phyloP scores from a whole-genome alignment of 2,113 vertebrate genomes.

The Erythrocebus patas region DNA sequence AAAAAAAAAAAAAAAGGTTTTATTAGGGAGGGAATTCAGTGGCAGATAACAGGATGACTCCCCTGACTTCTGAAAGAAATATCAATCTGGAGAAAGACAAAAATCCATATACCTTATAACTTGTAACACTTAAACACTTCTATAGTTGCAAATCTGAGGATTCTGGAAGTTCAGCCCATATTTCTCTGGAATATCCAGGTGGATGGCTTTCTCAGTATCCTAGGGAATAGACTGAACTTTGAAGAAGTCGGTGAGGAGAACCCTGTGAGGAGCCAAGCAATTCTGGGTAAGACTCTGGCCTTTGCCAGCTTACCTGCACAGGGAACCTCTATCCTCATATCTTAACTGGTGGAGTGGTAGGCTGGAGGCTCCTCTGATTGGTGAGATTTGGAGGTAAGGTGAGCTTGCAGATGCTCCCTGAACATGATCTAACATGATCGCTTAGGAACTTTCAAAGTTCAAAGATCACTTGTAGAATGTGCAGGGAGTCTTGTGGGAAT shows the following conservation, averaged over 20 bases:
- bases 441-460: too few species aligned
- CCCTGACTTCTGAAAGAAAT: conserved; percentile 3
- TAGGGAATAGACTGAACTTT: neutral
- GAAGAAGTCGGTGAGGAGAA: neutral
- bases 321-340: neutral
- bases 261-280: neutral
- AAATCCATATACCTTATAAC: neutral
- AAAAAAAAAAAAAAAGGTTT: neutral
- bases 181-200: neutral
- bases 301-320: neutral
- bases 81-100: neutral
- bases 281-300: neutral
- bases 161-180: neutral
- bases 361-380: neutral
- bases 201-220: neutral
- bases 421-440: too few species aligned
- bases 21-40: neutral
- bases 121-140: neutral
- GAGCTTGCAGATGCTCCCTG: neutral
- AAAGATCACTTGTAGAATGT: neutral
- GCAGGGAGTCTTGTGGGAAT: neutral
- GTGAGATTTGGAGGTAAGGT: neutral
- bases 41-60: neutral
- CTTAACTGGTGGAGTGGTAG: neutral
- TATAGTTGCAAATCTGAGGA: neutral